Base-by-base conservation (phyloP, 2,888 invertebrate species). In the Smittia aterrima region DNA sequence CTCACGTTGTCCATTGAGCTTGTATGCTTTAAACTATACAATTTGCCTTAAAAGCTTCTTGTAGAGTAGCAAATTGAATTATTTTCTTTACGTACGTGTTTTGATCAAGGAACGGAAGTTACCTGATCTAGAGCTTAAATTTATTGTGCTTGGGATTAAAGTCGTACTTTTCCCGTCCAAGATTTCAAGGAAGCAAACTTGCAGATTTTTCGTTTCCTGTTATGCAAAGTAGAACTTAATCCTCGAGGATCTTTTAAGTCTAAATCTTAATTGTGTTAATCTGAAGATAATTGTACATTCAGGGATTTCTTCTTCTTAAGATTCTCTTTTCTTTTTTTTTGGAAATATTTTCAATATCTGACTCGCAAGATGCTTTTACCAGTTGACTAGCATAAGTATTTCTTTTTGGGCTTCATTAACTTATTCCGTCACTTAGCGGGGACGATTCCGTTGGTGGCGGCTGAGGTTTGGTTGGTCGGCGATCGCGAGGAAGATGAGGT, bases 301-400 rank as follows among this genome's bases (percentile, higher is more conserved):
- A 70, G 70, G 70, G 53, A 16, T 27, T 53, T 7, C n/a, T 68
- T 13, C 11, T 53, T 4, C 54, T 70, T 54, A 54, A 70, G n/a
- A 27, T 53, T 54, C 16, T 16, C 18, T 27, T 54, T 18, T 16
- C 18, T 27, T 70, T 70, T 2, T 24, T 40, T 40, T 67, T 20
- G 40, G 32, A n/a, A 20, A 41, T 53, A 41, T 67, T 53, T n/a
- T 68, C 47, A 68, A 41, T 68, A 70, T 70, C 70, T 70, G 70
- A 70, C 70, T 54, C 25, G 20, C 20, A 27, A 41, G 54, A 70
- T 54, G 32, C 70, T 70, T 70, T 54, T 54, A 41, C 53, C 70
- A 22, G 67, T 83, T 83, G 83, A 83, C 83, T 83, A 83, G 83
- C 83, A 83, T 81, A 83, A 80, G 78, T 83, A 83, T 79, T 82